Percentiles rank a stretch among this genome's conserved stretches.
Conservation (phyloP, 2,888 invertebrate genomes). For the Charanyca ferruginea region DNA sequence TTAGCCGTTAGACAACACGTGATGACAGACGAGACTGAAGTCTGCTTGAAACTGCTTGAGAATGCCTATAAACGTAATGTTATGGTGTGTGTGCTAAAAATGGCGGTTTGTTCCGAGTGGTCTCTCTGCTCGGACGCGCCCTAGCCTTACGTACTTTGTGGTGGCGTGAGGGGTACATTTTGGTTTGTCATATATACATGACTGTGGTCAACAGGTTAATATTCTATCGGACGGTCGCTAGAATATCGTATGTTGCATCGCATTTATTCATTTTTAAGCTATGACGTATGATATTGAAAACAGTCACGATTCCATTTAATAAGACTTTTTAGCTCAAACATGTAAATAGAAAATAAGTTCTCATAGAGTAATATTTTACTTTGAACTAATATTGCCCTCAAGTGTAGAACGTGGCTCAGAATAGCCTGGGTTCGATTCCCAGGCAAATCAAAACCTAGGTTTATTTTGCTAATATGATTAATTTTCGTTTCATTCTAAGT, state of each 20-base stretch:
- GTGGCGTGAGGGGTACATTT: too few relatives aligned
- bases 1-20: too few relatives aligned
- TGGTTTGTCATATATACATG: too few relatives aligned
- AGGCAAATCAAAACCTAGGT: background rate
- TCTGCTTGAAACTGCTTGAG: too few relatives aligned
- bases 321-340: slow-evolving; percentile 34
- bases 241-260: slow-evolving; percentile 25
- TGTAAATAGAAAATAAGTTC: slow-evolving; percentile 42
- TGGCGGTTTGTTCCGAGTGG: too few relatives aligned
- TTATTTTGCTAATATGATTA: background rate
- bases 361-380: background rate
- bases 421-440: background rate
- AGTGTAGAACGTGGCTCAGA: background rate
- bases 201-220: too few relatives aligned
- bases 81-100: too few relatives aligned
- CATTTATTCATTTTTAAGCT: slow-evolving; percentile 45
- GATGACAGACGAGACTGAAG: too few relatives aligned
- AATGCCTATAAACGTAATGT: too few relatives aligned
- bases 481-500: slow-evolving; percentile 11
- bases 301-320: slow-evolving; percentile 27
- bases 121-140: too few relatives aligned
- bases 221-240: background rate
- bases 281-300: slow-evolving; percentile 6
- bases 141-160: too few relatives aligned
- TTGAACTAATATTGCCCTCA: background rate